These are phyloP conservation scores for Halcyon leucocephala DNA, from an alignment of 2,797 vertebrate species.

Conservation along the genomic window DNA sequence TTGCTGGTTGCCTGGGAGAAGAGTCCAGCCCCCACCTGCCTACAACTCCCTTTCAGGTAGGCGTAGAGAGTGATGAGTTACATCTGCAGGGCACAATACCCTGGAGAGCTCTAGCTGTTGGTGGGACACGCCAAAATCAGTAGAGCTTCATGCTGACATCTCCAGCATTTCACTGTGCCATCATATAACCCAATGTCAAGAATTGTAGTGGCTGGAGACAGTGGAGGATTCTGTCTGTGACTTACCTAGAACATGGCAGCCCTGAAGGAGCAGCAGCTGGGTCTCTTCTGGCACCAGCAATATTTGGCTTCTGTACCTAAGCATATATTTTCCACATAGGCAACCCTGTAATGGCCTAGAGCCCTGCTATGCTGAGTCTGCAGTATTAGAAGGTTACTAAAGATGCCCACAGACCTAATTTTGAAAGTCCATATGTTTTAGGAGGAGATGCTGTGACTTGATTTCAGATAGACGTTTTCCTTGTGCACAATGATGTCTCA, in stretches of 20 bases:
- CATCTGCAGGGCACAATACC: background rate
- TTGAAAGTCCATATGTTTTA: background rate
- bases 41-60: too few relatives aligned
- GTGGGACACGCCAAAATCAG: background rate
- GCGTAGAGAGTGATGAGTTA: background rate
- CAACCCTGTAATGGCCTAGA: background rate
- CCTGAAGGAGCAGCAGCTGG: constrained; percentile 1
- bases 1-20: too few relatives aligned
- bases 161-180: background rate
- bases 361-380: background rate
- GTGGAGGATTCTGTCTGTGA: background rate
- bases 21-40: too few relatives aligned
- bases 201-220: background rate
- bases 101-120: background rate
- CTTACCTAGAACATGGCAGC: background rate
- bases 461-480: background rate
- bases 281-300: background rate
- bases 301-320: background rate
- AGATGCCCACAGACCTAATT: background rate
- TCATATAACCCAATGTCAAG: background rate
- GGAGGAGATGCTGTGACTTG: background rate
- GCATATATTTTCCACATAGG: background rate
- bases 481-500: background rate
- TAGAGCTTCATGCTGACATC: background rate
- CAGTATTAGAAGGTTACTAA: background rate